A percentile compares a stretch with the other conserved stretches of the same genome.
Conservation (phyloP, 2,797 vertebrate genomes). For the Acropternis orthonyx region DNA sequence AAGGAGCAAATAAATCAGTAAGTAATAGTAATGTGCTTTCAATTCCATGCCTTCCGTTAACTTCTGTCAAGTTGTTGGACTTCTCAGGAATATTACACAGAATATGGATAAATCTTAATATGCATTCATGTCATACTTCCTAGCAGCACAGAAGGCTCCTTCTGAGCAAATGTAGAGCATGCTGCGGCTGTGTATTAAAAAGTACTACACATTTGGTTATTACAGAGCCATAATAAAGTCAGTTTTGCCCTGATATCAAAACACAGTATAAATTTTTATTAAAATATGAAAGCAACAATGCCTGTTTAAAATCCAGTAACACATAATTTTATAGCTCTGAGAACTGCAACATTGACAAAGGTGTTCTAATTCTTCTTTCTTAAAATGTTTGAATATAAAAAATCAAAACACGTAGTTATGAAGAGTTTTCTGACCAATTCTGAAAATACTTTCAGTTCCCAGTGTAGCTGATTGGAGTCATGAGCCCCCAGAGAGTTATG, state of each 20-base stretch:
- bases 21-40: not conserved
- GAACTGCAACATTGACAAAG: not conserved
- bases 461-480: not conserved
- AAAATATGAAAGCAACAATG: slow-evolving; percentile 4
- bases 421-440: not conserved
- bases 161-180: slow-evolving; percentile 39
- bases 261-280: not conserved
- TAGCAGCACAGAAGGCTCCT: slow-evolving; percentile 56
- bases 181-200: slow-evolving; percentile 50
- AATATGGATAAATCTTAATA: slow-evolving; percentile 53
- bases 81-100: not conserved
- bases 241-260: slow-evolving; percentile 26
- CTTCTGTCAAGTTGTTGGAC: slow-evolving; percentile 11
- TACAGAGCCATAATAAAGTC: slow-evolving; percentile 13
- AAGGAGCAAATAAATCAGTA: not conserved
- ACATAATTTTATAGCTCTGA: not conserved
- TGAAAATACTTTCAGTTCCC: not conserved
- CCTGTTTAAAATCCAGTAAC: not conserved
- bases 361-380: not conserved
- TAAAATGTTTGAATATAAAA: not conserved
- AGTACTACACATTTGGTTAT: slow-evolving; percentile 28
- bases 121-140: slow-evolving; percentile 43
- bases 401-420: not conserved
- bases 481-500: not conserved
- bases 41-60: slow-evolving; percentile 34